Evolutionary conservation across 2,888 invertebrate genomes (phyloP), one percentile per base, ranked within the genome.

Genomic region (Drosophila falleni): DNA sequence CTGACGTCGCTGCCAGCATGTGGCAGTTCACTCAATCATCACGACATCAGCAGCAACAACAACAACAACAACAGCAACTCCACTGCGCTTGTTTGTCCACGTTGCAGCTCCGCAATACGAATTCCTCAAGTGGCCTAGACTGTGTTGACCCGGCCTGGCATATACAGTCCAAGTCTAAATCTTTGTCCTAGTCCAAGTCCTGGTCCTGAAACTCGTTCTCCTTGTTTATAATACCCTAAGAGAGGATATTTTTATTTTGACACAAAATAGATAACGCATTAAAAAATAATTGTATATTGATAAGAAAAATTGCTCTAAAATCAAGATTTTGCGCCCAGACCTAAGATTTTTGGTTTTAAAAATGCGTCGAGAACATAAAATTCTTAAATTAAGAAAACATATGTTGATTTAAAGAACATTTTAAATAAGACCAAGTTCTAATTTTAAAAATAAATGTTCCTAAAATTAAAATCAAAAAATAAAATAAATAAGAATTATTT

Each of bases 1-100:
- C 46, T 41, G 33, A 23, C 41, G 13, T 33, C 44, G 31, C 71
- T 58, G 75, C 76, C 68, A 86, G 75, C 80, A 74, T 89, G 75
- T 85, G 87, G 78, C 81, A 81, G 83, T 84, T 87, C 90, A 86
- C 89, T 90, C 84, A 90, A 89, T 89, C 90, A 90, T 85, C 85
- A 77, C 68, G 79, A 77, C 74, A 81, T 69, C 67, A 68, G 75
- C 70, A 75, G 53, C 67, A 60, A 49, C 67, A 50, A 19, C 53
- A 61, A 60, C 69, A 74, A 54, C 62, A 62, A 60, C 72, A 39
- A 15, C 11, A 42, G 42, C 62, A 47, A 29, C 56, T 71, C 42
- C 70, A 86, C 70, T 88, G 80, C 86, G 86, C 76, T 85, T 87
- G 83, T 83, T 83, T 83, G 87, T 71, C 60, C 65, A 76, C 78